Evolutionary conservation across 2,113 vertebrate species (phyloP).

Genomic region (Sylvia atricapilla): DNA sequence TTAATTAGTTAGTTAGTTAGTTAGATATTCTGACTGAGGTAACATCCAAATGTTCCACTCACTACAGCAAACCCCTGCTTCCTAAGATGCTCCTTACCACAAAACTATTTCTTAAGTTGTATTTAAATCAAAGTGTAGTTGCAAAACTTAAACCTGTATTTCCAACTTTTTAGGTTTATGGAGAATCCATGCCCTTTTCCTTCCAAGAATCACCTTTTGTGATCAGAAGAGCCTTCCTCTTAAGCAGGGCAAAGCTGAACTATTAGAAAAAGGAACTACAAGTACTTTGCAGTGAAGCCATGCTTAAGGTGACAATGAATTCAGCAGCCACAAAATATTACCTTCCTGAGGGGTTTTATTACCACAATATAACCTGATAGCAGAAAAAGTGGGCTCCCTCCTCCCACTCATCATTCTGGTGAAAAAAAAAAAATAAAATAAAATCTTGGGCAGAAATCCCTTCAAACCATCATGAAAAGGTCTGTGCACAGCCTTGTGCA

Average conservation of each 20-base stretch:
- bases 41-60: background rate
- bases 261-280: background rate
- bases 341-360: background rate
- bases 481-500: background rate
- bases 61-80: background rate
- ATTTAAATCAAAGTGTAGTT: background rate
- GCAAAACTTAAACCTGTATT: background rate
- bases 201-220: background rate
- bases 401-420: background rate
- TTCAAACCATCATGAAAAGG: conserved; percentile 26
- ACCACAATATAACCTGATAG: background rate
- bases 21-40: background rate
- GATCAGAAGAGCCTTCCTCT: background rate
- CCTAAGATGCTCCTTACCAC: background rate
- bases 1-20: background rate
- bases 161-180: background rate
- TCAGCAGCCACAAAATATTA: background rate
- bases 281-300: background rate
- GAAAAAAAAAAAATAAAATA: background rate
- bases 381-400: background rate
- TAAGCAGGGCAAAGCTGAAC: background rate
- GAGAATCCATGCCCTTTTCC: background rate
- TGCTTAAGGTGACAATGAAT: conserved; percentile 21
- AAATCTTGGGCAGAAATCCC: conserved; percentile 18
- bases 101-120: background rate